Base-by-base conservation (phyloP, 2,888 invertebrate genomes). In the Acleris sparsana region DNA sequence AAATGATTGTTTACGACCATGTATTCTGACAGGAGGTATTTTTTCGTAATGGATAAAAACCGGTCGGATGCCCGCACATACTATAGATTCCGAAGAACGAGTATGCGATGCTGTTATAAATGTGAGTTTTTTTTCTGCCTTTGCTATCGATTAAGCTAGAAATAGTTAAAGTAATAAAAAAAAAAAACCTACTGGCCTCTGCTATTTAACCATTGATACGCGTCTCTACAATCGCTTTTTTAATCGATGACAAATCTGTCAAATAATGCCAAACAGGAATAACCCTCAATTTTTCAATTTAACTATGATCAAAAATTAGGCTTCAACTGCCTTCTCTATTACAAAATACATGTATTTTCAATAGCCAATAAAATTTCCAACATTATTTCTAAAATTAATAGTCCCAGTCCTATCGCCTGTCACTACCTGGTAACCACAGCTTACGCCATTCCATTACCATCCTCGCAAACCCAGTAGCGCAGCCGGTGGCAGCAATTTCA, bases 391-490 rank as follows among this genome's bases (percentile, higher is more conserved):
- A n/a, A 17, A 17, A 48, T 48, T 48, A 48, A 17, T 39, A 39
- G 39, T 13, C 39, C 13, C 39, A 39, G 39, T 39, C 39, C 39
- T 39, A 39, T 39, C 55, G 20, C 43, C 43, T 43, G 55, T 43
- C 55, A 46, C 57, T 22, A 56, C 25, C 46, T 11, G 20, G 11
- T 57, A 57, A 57, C 44, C 57, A 57, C n/a, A 25, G 52, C 22
- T 22, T 43, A 48, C 22, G 51, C 48, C 25, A 64, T 52, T 55
- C 13, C 46, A 56, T 62, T 39, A 62, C 18, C 53, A 53, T 17
- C 71, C 69, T 62, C 44, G 52, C 60, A 69, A 66, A 71, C 65
- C 67, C 70, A 72, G 76, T 75, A 73, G 76, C 79, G 67, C 64
- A 56, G 63, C 67, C 70, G 39, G 52, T 61, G 57, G 57, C 72